Base-by-base conservation (phyloP, 2,113 vertebrate species). In the Sinocyclocheilus maitianheensis region DNA sequence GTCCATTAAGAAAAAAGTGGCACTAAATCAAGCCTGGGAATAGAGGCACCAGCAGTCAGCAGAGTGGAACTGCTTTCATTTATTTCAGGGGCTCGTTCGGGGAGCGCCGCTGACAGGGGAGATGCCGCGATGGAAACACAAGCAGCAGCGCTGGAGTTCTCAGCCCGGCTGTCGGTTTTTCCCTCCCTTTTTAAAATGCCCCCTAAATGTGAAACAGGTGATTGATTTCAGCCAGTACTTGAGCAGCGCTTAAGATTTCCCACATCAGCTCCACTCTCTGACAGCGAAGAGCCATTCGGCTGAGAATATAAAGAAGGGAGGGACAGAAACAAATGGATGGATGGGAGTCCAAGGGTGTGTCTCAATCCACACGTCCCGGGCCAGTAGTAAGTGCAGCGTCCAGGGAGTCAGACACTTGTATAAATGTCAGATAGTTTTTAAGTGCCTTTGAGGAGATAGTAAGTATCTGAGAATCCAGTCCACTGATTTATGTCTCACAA, bases 11-110 rank as follows among this genome's bases (percentile, higher is more conserved):
- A 67, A 86, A 84, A 84, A 86, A 86, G 82, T 82, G 87, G 65
- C 83, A 76, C 84, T 89, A 89, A 89, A 86, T 83, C 86, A 89
- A 89, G 84, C 40, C 58, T 78, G 84, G 83, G 90, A 89, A 71
- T 53, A 26, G 58, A 85, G 80, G 67, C 77, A 24, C 84, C 84
- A 88, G 60, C 77, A 89, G 86, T 86, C 84, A 87, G 86, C 89
- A 84, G 88, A 90, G 86, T 82, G 84, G 82, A 90, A 89, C 88
- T 80, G 77, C 86, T 89, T 88, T 90, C 83, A 89, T 89, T 90
- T 87, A 89, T 90, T 88, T 89, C 84, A 40, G 37, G 26, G 79
- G 77, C 65, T 84, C 22, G 72, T 85, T 77, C 62, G 26, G 60
- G 83, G 83, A 75, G 65, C 78, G n/a, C 86, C 55, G 60, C 67